A percentile compares a stretch with the other conserved stretches of the same genome.
phyloP scores from a whole-genome alignment of 1,140 invertebrate species.

The Lordiphosa clarofinis region DNA sequence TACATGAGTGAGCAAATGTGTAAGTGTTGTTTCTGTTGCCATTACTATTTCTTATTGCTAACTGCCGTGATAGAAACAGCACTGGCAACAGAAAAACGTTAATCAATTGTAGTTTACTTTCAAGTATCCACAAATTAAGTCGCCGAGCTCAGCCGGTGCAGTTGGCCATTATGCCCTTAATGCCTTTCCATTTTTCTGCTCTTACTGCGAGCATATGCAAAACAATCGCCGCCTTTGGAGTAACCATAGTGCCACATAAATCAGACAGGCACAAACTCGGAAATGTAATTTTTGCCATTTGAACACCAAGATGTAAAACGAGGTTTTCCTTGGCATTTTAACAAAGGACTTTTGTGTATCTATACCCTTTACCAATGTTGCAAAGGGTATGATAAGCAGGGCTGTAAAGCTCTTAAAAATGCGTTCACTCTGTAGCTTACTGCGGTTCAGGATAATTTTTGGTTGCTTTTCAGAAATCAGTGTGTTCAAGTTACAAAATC shows the following conservation, averaged over 20 bases:
- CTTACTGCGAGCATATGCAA: slow-evolving; percentile 7
- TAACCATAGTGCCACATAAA: slow-evolving; percentile 1
- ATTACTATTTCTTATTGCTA: slow-evolving; percentile 27
- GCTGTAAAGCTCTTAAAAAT: no score
- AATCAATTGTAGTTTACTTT: slow-evolving; percentile 46
- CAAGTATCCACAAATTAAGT: slow-evolving; percentile 22
- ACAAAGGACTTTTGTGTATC: no score
- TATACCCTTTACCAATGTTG: no score
- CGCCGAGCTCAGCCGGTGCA: slow-evolving; percentile 2
- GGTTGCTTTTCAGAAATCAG: no score
- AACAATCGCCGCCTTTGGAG: slow-evolving; percentile 10
- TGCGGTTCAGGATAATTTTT: no score
- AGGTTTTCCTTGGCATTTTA: no score
- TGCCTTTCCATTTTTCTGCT: slow-evolving; percentile 13
- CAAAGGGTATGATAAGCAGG: no score
- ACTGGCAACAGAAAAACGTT: slow-evolving; percentile 47
- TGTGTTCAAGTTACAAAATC: no score
- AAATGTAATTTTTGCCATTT: no score
- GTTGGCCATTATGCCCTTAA: slow-evolving; percentile 27
- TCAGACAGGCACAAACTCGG: no score
- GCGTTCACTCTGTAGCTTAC: no score
- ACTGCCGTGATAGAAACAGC: slow-evolving; percentile 25
- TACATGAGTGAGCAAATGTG: slow-evolving; percentile 5
- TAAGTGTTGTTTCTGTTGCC: slow-evolving; percentile 17
- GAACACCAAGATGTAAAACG: no score